phyloP scores from a whole-genome alignment of 2,113 vertebrate genomes.

The Centrocercus urophasianus region DNA sequence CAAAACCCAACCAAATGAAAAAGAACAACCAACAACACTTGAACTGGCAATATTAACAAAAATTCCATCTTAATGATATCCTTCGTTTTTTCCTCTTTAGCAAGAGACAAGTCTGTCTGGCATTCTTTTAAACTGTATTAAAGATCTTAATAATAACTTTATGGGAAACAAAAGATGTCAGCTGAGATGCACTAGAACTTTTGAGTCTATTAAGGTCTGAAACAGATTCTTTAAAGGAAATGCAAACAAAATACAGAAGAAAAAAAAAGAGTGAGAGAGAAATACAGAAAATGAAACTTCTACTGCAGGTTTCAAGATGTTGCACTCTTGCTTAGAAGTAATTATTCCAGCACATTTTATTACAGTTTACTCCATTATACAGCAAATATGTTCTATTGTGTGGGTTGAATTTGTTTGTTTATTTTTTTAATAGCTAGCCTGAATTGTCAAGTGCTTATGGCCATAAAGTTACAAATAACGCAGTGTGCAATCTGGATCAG shows the following conservation, averaged over 20 bases:
- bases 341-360: background rate
- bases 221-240: background rate
- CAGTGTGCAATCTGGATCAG: background rate
- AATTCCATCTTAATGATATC: background rate
- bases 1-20: background rate
- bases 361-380: accelerated
- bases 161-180: background rate
- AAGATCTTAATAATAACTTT: background rate
- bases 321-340: background rate
- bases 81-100: background rate
- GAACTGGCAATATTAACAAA: background rate
- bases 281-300: background rate
- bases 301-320: background rate
- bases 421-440: background rate
- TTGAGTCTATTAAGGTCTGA: background rate
- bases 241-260: background rate
- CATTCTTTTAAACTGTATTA: background rate
- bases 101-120: background rate
- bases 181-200: background rate
- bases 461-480: background rate
- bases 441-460: background rate
- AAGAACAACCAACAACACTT: background rate
- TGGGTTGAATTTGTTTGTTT: too few relatives aligned
- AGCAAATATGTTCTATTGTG: background rate
- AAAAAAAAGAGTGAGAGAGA: background rate